Evolutionary conservation across 92 coral and sea anemone genomes (phyloP), one percentile per base, ranked within the genome.

Genomic region (Palythoa grandiflora): DNA sequence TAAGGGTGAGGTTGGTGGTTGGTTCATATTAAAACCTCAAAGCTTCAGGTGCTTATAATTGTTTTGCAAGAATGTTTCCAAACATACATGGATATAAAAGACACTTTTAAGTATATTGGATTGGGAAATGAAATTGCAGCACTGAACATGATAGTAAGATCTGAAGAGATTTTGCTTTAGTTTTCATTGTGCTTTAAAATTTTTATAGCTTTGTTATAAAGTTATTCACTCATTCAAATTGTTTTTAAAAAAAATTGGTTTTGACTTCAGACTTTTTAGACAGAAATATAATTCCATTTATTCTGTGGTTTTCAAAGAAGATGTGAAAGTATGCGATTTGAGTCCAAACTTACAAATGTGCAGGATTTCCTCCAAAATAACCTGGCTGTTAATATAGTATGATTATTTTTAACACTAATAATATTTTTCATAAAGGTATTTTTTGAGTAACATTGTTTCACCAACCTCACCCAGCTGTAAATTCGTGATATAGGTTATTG

Each of bases 1-100:
- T 81, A 75, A 81, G 86, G 86, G 86, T 81, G 86, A 81, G 86
- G 86, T 81, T 81, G 86, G 86, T 81, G 86, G 86, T 81, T 81
- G 86, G 86, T 68, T 19, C 57, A 11, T 63, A 63, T n/a, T 12
- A 51, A 81, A 68, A 81, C 39, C 5, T 81, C 61, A 65, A 47
- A 47, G 36, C 14, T 11, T 28, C 75, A 81, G 17, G 48, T 39
- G 17, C 8, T 68, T 20, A 13, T 59, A 59, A 55, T 55, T 65
- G 11, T 21, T 17, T 19, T 20, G 11, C 16, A 20, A 68, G 1
- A 21, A 68, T 35, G 6, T 14, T 20, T 20, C n/a, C 9, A 17
- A 63, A 70, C 48, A 36, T 5, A 4, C 73, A 1, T 5, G 17
- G 39, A 36, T 15, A 5, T 2, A 70, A 3, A 6, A 19, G 36